Conservation (phyloP, 2,888 invertebrate genomes). For the Scaptomyza flava region DNA sequence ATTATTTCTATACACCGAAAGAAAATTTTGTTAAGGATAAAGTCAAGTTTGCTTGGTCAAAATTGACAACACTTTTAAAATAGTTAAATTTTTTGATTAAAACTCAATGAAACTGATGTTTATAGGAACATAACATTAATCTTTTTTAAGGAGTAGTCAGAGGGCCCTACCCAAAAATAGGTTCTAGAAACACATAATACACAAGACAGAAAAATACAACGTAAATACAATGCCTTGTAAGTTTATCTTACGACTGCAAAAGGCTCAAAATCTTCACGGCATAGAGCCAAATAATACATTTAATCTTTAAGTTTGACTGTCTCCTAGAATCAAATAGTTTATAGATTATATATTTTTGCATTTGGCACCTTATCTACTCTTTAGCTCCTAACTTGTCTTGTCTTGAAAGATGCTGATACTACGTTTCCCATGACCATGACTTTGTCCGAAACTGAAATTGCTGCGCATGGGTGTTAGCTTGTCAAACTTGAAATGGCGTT, state of each 20-base stretch:
- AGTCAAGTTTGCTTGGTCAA: no score
- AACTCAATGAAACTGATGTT: no score
- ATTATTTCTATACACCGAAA: no score
- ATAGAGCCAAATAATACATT: not conserved
- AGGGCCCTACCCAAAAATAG: not conserved
- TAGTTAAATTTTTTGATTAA: no score
- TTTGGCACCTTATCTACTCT: not conserved
- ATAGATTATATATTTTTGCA: not conserved
- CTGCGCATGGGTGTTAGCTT: constrained; percentile 52
- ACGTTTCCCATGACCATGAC: constrained; percentile 57
- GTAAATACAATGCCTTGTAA: no score
- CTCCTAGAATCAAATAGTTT: not conserved
- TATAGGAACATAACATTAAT: no score
- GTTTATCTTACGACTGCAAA: not conserved
- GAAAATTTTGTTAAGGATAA: no score
- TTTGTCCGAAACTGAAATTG: constrained; percentile 40
- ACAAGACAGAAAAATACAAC: no score
- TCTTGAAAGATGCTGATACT: constrained; percentile 23
- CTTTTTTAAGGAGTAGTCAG: not conserved
- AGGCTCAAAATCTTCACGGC: not conserved
- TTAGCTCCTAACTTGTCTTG: not conserved
- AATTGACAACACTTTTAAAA: no score
- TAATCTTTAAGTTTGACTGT: not conserved
- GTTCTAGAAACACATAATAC: not conserved
- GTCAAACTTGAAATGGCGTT: constrained; percentile 51